Base-by-base conservation (phyloP, 1,140 invertebrate genomes). In the Andricus grossulariae region DNA sequence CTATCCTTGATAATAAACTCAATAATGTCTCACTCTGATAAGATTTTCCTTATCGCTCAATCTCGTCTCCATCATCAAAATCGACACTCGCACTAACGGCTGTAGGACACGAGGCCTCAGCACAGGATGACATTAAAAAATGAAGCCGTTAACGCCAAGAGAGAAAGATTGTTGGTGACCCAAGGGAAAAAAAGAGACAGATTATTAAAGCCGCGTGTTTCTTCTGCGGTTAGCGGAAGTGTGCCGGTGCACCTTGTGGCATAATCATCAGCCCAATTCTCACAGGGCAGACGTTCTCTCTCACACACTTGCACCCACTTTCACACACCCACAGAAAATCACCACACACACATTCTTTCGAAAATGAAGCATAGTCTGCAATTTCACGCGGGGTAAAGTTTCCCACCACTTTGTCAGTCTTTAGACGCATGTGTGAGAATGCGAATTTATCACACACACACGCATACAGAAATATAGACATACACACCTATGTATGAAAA, bases 61-160 rank as follows among this genome's bases (percentile, higher is more conserved):
- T 57, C 55, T 57, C 25, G 55, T 57, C 19, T 25, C 13, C 21
- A 57, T 57, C 55, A 57, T 25, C 55, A 32, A 57, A 57, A 57
- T 57, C 55, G 55, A 57, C 55, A 57, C 25, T 21, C 19, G 55
- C 2, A 21, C 18, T 57, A 57, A 57, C 55, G 55, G 55, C 25
- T 57, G 19, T 57, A 25, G 19, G 25, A 57, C 55, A 57, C 55
- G 55, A 57, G 55, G 21, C 54, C 54, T 55, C 19, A 19, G 19
- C 54, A 55, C 55, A 57, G 55, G 55, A 57, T n/a, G 73, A 70
- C 73, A 51, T 66, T 52, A 75, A 75, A 54, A 75, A 75, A 70
- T 75, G 73, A 75, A 75, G 73, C 73, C 73, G 73, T 75, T 75
- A 75, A 66, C 54, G 55, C 71, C 52, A 73, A 75, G 75, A 16